phyloP scores from a whole-genome alignment of 1,140 invertebrate species.

The Stratiolaelaps scimitus region DNA sequence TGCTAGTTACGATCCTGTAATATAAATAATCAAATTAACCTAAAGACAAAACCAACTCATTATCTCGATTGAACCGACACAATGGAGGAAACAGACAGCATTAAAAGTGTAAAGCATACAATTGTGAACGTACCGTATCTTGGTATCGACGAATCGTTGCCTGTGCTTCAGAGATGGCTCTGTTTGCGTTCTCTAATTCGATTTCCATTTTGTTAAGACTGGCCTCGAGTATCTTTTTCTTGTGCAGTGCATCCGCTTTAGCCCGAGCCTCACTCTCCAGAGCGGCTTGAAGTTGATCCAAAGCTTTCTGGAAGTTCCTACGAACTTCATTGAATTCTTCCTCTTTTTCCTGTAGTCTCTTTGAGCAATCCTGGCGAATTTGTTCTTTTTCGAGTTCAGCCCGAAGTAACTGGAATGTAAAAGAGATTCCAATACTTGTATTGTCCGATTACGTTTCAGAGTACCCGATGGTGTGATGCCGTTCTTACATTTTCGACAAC shows the following conservation, averaged over 20 bases:
- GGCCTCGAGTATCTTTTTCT: constrained; percentile 11
- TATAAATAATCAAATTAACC: too few relatives aligned
- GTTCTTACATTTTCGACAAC: too few relatives aligned
- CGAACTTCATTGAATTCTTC: constrained; percentile 25
- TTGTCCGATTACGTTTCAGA: neutral
- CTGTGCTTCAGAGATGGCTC: constrained; percentile 18
- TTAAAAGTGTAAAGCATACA: neutral
- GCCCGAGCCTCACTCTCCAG: constrained; percentile 6
- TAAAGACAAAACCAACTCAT: neutral
- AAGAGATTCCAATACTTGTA: neutral
- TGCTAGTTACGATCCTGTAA: too few relatives aligned
- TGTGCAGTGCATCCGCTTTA: neutral
- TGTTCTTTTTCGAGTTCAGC: constrained; percentile 18
- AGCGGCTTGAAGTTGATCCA: constrained; percentile 30
- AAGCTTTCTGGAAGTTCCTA: constrained; percentile 32
- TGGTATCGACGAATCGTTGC: constrained; percentile 22
- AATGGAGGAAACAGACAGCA: neutral
- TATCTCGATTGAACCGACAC: neutral
- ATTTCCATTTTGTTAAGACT: constrained; percentile 12
- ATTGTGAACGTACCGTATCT: neutral
- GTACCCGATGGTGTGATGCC: too few relatives aligned
- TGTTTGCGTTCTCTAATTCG: constrained; percentile 15
- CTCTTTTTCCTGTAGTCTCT: constrained; percentile 3
- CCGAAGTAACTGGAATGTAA: neutral
- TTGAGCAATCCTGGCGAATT: constrained; percentile 18